These are phyloP conservation scores for Gymnosoma rotundatum DNA, from an alignment of 2,888 invertebrate species.

Conservation along the genomic window DNA sequence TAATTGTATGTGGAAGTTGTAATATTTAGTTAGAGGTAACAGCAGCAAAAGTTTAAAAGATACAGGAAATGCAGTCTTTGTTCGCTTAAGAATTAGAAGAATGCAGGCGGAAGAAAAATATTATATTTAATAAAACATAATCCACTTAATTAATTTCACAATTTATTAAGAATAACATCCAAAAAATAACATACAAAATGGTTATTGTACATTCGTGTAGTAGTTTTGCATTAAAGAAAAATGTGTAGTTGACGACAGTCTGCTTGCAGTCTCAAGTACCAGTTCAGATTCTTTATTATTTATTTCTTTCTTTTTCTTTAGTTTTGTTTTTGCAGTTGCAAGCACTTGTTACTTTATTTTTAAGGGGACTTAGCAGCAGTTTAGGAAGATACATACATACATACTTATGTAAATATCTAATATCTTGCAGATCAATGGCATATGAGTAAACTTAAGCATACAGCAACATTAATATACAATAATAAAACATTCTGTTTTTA, in stretches of 20 bases:
- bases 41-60: slow-evolving; percentile 29
- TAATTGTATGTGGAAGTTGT: slow-evolving; percentile 13
- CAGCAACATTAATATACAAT: background rate
- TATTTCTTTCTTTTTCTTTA: background rate
- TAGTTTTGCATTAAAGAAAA: no score
- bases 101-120: slow-evolving; percentile 70
- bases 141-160: slow-evolving; percentile 46
- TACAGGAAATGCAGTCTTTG: slow-evolving; percentile 62
- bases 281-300: slow-evolving; percentile 30
- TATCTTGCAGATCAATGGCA: slow-evolving; percentile 11
- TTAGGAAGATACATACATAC: background rate
- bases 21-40: slow-evolving; percentile 5
- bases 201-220: no score
- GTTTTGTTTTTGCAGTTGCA: background rate
- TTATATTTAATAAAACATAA: slow-evolving; percentile 61
- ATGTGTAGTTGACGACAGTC: background rate
- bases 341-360: slow-evolving; percentile 14
- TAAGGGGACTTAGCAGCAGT: background rate
- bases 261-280: slow-evolving; percentile 52
- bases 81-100: slow-evolving; percentile 59
- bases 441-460: background rate
- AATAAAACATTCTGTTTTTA: background rate
- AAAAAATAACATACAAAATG: slow-evolving; percentile 1
- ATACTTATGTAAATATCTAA: background rate
- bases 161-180: slow-evolving; percentile 47